These are phyloP conservation scores for Lanius collurio DNA, from an alignment of 2,113 vertebrate genomes.

Conservation along the genomic window DNA sequence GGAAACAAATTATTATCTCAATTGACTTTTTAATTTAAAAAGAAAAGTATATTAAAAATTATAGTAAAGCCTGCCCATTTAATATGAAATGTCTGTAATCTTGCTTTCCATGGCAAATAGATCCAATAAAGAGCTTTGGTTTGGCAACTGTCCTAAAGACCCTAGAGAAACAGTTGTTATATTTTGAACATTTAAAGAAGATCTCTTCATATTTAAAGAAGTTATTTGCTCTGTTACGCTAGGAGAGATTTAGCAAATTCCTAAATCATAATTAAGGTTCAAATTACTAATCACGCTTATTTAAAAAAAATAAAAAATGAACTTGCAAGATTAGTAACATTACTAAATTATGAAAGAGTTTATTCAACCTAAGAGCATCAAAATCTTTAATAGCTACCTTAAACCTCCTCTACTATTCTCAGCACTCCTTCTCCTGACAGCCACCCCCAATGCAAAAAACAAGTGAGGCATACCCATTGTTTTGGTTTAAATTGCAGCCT, in stretches of 20 bases:
- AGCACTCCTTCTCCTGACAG: neutral
- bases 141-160: slow-evolving; percentile 37
- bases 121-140: slow-evolving; percentile 11
- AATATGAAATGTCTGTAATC: neutral
- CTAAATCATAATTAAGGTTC: neutral
- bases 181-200: slow-evolving; percentile 21
- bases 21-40: neutral
- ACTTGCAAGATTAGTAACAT: neutral
- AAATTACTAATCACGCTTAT: neutral
- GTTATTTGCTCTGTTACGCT: neutral
- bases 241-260: neutral
- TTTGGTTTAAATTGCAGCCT: neutral
- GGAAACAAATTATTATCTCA: neutral
- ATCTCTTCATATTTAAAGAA: slow-evolving; percentile 30
- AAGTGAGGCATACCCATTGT: neutral
- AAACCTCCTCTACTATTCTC: neutral
- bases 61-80: neutral
- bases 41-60: neutral
- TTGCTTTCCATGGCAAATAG: neutral
- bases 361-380: neutral
- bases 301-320: neutral
- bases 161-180: neutral
- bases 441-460: neutral
- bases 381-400: neutral
- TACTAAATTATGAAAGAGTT: neutral